Base-by-base conservation (phyloP, 2,888 invertebrate genomes). In the Apamea sordens region DNA sequence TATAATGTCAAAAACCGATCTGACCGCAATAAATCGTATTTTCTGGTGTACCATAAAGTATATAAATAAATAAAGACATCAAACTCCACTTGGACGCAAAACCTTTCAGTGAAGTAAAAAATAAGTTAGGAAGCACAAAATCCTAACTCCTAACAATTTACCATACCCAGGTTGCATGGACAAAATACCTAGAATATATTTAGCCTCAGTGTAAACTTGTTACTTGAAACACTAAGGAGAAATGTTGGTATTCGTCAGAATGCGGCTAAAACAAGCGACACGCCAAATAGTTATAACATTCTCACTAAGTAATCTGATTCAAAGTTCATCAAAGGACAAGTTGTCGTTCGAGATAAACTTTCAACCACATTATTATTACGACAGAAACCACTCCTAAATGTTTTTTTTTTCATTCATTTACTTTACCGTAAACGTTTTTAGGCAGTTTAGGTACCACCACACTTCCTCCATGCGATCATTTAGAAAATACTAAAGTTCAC, bases 231-330 rank as follows among this genome's bases (percentile, higher is more conserved):
- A 6, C 18, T 18, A 3, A 13, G n/a, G 32, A 78, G 44, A 24
- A 59, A 78, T 79, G 36, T 73, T 50, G 47, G 36, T 41, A 72
- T 72, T 36, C 7, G 53, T 47, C 13, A 10, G 13, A 64, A 72
- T 18, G 4, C 21, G 15, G n/a, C n/a, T 64, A n/a, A 5, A 32
- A n/a, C 21, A 36, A 71, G n/a, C 63, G n/a, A 28, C 44, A 56
- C n/a, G 13, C n/a, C 5, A 64, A 47, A 79, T 44, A 36, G 36
- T 47, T 63, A 6, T 28, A 47, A 47, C 18, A 18, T 76, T 76
- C n/a, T 24, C 32, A 32, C 4, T 44, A 36, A 36, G 36, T 3
- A 69, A 53, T 15, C 15, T 41, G 21, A 50, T 50, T 11, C 32
- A 44, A 56, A 71, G 24, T 53, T 61, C 63, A 10, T 41, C n/a